phyloP scores from a whole-genome alignment of 2,113 vertebrate genomes.

The Chrysemys picta region DNA sequence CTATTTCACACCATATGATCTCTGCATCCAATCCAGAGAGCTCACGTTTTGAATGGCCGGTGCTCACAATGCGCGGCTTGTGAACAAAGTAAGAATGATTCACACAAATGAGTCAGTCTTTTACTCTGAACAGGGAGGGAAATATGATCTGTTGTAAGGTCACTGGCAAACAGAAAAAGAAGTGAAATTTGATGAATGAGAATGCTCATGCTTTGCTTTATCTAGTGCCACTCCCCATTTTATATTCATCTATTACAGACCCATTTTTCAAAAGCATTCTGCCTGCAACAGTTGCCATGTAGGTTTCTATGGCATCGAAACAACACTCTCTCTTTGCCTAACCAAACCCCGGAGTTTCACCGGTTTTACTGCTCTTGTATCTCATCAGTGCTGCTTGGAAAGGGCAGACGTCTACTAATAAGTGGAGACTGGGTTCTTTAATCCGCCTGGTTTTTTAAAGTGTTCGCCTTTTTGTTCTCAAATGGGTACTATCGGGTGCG shows the following conservation, averaged over 20 bases:
- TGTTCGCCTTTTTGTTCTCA: background rate
- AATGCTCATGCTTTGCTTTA: background rate
- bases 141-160: background rate
- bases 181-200: background rate
- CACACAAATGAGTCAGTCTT: background rate
- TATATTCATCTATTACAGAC: background rate
- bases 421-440: background rate
- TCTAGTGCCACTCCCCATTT: fast-evolving
- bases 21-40: background rate
- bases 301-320: background rate
- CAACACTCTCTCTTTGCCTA: background rate
- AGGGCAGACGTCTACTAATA: background rate
- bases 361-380: background rate
- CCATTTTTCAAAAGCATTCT: background rate
- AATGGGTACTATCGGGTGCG: background rate
- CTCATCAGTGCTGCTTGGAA: background rate
- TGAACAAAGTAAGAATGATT: background rate
- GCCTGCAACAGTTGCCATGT: background rate
- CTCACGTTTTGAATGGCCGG: background rate
- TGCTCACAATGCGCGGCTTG: fast-evolving
- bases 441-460: background rate
- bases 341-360: background rate
- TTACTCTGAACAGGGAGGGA: background rate
- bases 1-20: background rate
- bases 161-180: background rate